Evolutionary conservation across 2,113 vertebrate genomes (phyloP).

Genomic region (Cygnus buccinator): DNA sequence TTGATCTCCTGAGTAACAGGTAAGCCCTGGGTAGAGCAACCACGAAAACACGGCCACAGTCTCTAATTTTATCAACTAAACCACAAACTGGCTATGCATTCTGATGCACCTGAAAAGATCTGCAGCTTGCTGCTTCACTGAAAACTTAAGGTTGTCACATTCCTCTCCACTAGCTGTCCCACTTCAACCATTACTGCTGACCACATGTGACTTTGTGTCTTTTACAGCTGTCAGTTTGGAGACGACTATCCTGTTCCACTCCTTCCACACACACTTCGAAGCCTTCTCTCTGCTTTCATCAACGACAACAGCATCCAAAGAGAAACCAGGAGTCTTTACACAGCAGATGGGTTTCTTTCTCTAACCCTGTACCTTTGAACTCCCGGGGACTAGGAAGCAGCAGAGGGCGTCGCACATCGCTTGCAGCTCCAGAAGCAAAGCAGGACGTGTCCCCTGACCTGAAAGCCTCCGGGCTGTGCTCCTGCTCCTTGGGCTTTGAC

Average conservation of each 20-base stretch:
- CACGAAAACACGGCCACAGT: not conserved
- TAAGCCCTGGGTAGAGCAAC: not conserved
- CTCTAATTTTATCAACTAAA: not conserved
- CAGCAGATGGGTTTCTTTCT: not conserved
- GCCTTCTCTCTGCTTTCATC: not conserved
- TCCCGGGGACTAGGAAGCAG: not conserved
- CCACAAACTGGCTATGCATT: not conserved
- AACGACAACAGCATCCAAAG: not conserved
- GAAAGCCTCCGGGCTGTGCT: not conserved
- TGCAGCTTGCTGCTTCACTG: not conserved
- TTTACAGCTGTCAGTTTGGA: not conserved
- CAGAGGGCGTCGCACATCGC: rapidly evolving
- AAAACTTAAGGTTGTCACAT: not conserved
- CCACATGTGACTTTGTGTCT: not conserved
- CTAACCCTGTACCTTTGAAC: not conserved
- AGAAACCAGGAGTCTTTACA: not conserved
- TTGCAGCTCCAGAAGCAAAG: not conserved
- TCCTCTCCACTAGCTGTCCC: not conserved
- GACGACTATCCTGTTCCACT: not conserved
- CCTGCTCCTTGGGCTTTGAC: not conserved
- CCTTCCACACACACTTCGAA: not conserved
- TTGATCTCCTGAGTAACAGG: not conserved
- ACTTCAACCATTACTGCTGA: not conserved
- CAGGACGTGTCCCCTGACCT: rapidly evolving
- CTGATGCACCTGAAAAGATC: not conserved